Conservation (phyloP, 1,140 invertebrate species). For the Ostrea denselamellosa region DNA sequence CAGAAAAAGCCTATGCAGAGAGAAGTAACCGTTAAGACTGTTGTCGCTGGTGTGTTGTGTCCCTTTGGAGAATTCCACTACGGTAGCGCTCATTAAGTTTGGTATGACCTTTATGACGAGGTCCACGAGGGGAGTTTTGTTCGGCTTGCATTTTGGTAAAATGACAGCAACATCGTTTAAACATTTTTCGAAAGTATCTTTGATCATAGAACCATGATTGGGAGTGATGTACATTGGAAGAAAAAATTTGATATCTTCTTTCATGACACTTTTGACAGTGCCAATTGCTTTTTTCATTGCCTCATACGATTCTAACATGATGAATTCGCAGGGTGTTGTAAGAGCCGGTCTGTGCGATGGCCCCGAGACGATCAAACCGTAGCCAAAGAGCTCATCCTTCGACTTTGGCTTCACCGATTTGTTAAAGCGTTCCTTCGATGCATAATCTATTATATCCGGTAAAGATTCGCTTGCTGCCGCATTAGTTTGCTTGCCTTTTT, state of each 20-base stretch:
- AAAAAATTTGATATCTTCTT: slow-evolving; percentile 69
- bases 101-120: slow-evolving; percentile 70
- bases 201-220: slow-evolving; percentile 63
- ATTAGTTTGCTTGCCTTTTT: slow-evolving; percentile 39
- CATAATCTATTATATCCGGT: slow-evolving; percentile 67
- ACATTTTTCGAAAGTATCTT: slow-evolving; percentile 64
- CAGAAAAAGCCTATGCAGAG: slow-evolving; percentile 69
- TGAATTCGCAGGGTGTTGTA: slow-evolving; percentile 71
- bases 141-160: slow-evolving; percentile 65
- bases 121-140: slow-evolving; percentile 66
- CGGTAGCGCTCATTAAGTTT: slow-evolving; percentile 71
- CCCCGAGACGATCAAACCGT: slow-evolving; percentile 69
- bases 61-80: slow-evolving; percentile 72
- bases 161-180: slow-evolving; percentile 63
- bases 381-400: slow-evolving; percentile 67
- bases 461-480: background rate
- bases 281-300: slow-evolving; percentile 67
- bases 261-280: slow-evolving; percentile 69
- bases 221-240: slow-evolving; percentile 71
- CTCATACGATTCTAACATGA: slow-evolving; percentile 64
- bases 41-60: slow-evolving; percentile 74
- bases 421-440: slow-evolving; percentile 67
- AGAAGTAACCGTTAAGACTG: slow-evolving; percentile 70
- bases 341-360: slow-evolving; percentile 64
- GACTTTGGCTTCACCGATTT: slow-evolving; percentile 59